Percentiles rank a stretch among this genome's conserved stretches.
Conservation (phyloP, 92 coral and sea anemone species). For the Porites cylindrica region DNA sequence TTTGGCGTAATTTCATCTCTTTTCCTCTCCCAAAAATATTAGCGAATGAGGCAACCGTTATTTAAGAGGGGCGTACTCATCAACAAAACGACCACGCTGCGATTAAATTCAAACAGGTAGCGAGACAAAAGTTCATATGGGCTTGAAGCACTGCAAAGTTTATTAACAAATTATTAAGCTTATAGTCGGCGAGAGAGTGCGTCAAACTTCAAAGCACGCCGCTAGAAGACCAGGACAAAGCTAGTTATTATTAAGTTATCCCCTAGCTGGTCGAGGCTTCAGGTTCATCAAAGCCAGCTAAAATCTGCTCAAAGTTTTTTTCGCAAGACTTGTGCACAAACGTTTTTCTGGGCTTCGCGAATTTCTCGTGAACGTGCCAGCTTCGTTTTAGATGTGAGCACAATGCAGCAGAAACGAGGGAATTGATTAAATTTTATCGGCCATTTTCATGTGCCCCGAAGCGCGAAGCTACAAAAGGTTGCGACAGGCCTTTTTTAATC, state of each 20-base stretch:
- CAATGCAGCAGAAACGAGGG: constrained; percentile 5
- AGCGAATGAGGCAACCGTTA: not conserved
- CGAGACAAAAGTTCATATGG: constrained; percentile 43
- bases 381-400: not conserved
- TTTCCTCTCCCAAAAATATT: not conserved
- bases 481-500: constrained; percentile 47
- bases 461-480: constrained; percentile 60
- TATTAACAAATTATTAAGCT: constrained; percentile 19
- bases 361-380: not conserved
- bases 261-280: constrained; percentile 19
- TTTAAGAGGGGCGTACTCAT: not conserved
- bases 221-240: constrained; percentile 35
- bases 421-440: constrained; percentile 48
- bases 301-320: constrained; percentile 2
- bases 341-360: not conserved
- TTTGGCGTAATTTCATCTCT: not conserved
- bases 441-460: constrained; percentile 59
- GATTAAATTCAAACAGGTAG: not conserved
- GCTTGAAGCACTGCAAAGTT: constrained; percentile 22
- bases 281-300: not conserved
- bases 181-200: constrained; percentile 36
- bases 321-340: constrained; percentile 7
- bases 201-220: constrained; percentile 55
- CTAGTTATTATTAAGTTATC: constrained; percentile 29
- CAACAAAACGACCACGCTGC: constrained; percentile 11